Evolutionary conservation across 2,797 vertebrate genomes (phyloP).

Genomic region (Poliocrania exsul): DNA sequence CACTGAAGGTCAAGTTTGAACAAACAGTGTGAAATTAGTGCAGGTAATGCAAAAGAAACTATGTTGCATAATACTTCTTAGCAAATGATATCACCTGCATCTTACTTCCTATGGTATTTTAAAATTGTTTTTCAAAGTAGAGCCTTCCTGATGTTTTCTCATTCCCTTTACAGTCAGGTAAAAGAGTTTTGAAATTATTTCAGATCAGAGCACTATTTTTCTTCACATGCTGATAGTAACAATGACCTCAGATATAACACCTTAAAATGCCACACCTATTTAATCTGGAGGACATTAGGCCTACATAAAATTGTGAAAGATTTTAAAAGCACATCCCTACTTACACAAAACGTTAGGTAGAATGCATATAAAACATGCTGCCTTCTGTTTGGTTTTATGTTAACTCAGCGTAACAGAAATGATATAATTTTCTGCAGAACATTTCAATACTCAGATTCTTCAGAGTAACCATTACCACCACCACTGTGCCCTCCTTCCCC

Average conservation of each 20-base stretch:
- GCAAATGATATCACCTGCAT: background rate
- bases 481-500: background rate
- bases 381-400: background rate
- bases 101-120: background rate
- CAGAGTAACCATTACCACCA: background rate
- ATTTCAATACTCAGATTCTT: background rate
- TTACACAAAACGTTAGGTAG: background rate
- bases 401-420: background rate
- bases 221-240: background rate
- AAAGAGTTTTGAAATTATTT: constrained; percentile 10
- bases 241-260: constrained; percentile 5
- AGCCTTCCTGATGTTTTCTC: background rate
- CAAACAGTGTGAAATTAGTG: background rate
- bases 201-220: constrained; percentile 16
- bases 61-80: background rate
- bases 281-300: background rate
- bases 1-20: background rate
- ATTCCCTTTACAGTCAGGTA: background rate
- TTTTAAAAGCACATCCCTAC: constrained; percentile 20
- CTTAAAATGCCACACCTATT: constrained; percentile 5
- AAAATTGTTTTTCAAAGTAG: background rate
- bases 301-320: constrained; percentile 26
- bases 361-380: background rate
- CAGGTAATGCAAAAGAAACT: background rate
- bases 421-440: background rate